Conservation (phyloP, 2,888 invertebrate species). For the Drosophila rubida region DNA sequence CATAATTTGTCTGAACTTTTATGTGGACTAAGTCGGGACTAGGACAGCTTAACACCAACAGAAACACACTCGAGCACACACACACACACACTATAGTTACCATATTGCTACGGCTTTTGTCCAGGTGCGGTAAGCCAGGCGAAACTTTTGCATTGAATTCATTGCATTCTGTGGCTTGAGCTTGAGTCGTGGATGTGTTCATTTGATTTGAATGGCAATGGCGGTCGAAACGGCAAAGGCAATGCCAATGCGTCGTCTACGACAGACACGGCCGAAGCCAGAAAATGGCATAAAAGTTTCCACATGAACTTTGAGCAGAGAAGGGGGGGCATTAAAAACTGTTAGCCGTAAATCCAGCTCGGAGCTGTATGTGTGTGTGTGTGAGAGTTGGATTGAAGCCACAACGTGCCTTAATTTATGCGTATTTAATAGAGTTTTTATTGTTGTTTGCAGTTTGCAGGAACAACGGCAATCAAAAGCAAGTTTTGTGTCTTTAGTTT, state of each 20-base stretch:
- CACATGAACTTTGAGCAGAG: conserved; percentile 62
- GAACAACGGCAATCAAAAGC: conserved; percentile 25
- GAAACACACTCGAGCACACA: not conserved
- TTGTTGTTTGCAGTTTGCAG: conserved; percentile 71
- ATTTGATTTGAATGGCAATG: conserved; percentile 72
- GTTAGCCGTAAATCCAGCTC: conserved; percentile 56
- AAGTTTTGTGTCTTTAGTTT: conserved; percentile 59
- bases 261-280: conserved; percentile 22
- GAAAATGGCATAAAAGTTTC: conserved; percentile 72
- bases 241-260: conserved; percentile 37
- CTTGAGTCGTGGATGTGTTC: conserved; percentile 66
- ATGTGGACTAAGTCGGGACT: conserved; percentile 33
- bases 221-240: conserved; percentile 50
- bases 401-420: conserved; percentile 69
- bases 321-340: conserved; percentile 52
- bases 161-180: conserved; percentile 76
- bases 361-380: conserved; percentile 4
- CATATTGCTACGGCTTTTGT: conserved; percentile 51
- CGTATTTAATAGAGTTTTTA: conserved; percentile 79
- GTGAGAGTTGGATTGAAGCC: conserved; percentile 22
- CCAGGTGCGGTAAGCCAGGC: conserved; percentile 52
- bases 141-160: conserved; percentile 77
- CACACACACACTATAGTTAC: conserved; percentile 8
- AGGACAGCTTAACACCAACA: conserved; percentile 40
- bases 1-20: conserved; percentile 80